phyloP scores from a whole-genome alignment of 2,797 vertebrate genomes.

The Sylvia borin region DNA sequence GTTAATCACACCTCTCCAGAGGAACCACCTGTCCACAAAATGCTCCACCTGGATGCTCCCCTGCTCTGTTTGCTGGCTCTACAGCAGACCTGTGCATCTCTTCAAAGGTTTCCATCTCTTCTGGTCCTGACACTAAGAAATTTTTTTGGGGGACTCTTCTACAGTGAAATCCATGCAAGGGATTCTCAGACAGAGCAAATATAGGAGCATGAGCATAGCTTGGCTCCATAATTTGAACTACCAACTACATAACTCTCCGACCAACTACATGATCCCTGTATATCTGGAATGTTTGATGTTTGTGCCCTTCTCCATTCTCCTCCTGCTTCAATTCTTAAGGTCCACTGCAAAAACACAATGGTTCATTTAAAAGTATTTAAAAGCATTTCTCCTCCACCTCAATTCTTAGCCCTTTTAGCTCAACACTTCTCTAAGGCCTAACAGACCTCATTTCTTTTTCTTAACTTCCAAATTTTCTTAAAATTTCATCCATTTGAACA shows the following conservation, averaged over 20 bases:
- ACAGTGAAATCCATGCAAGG: neutral
- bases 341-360: neutral
- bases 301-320: neutral
- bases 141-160: accelerated
- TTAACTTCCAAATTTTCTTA: neutral
- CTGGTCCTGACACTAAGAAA: neutral
- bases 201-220: neutral
- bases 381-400: neutral
- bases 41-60: neutral
- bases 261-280: neutral
- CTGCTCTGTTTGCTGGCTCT: neutral
- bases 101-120: neutral
- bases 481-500: neutral
- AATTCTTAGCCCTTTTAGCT: neutral
- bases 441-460: neutral
- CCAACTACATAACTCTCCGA: neutral
- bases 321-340: neutral
- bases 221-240: neutral
- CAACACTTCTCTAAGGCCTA: neutral
- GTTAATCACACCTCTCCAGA: neutral
- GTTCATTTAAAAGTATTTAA: neutral
- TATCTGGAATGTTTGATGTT: neutral
- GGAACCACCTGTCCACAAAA: neutral
- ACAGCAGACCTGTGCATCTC: neutral
- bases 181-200: neutral